A percentile compares a stretch with the other conserved stretches of the same genome.
Evolutionary conservation across 2,888 invertebrate genomes (phyloP).

Genomic region (Cantharis rustica): DNA sequence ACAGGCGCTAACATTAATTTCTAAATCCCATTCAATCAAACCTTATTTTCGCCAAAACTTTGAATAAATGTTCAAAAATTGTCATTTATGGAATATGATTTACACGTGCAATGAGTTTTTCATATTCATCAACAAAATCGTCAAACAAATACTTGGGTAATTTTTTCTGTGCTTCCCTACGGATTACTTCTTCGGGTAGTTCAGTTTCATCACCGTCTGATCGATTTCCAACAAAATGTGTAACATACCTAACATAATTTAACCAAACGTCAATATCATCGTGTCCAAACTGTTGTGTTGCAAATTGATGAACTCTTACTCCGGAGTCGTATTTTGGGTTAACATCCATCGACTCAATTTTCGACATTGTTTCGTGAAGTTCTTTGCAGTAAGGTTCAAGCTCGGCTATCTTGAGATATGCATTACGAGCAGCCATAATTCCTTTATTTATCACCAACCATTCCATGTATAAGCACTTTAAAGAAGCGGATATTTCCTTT

Average conservation of each 20-base stretch:
- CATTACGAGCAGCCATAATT: conserved; percentile 63
- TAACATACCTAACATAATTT: conserved; percentile 73
- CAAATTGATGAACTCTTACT: conserved; percentile 66
- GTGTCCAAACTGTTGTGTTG: conserved; percentile 69
- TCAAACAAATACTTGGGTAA: neutral
- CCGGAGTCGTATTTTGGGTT: conserved; percentile 59
- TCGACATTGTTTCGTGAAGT: conserved; percentile 53
- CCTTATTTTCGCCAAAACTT: no score
- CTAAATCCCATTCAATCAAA: no score
- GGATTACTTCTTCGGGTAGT: neutral
- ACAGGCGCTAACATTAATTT: no score
- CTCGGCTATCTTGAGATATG: conserved; percentile 63
- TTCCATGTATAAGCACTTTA: conserved; percentile 67
- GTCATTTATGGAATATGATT: neutral
- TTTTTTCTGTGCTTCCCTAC: neutral
- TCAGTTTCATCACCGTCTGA: neutral
- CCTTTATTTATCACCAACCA: conserved; percentile 58
- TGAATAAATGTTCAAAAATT: no score
- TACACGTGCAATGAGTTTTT: neutral
- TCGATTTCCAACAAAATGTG: conserved; percentile 57
- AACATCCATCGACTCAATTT: conserved; percentile 59
- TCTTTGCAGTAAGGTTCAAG: conserved; percentile 46
- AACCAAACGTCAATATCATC: conserved; percentile 72
- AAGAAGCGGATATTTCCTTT: conserved; percentile 56
- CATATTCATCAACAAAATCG: conserved; percentile 2